These are phyloP conservation scores for Pemphredon lugubris DNA, from an alignment of 2,888 invertebrate species.

Conservation along the genomic window DNA sequence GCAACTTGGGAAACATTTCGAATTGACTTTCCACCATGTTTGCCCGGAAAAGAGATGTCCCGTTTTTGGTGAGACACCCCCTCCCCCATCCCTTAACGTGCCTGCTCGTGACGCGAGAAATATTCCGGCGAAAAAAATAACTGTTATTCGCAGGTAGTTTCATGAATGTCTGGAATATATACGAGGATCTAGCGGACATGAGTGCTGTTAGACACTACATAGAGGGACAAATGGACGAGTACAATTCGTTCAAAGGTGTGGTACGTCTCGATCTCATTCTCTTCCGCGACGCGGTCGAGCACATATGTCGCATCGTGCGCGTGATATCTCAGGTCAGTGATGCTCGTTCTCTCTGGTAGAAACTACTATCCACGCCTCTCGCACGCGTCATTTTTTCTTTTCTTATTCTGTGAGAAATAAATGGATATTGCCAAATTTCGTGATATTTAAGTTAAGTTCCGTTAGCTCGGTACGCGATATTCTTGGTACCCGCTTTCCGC, in stretches of 20 bases:
- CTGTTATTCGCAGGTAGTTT: constrained; percentile 82
- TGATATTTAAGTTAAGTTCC: too few species aligned
- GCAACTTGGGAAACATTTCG: constrained; percentile 90
- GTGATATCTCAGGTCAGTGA: constrained; percentile 86
- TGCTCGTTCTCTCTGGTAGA: constrained; percentile 1
- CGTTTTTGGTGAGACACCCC: constrained; percentile 86
- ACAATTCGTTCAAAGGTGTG: constrained; percentile 90
- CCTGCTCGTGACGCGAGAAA: too few species aligned
- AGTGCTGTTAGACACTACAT: constrained; percentile 83
- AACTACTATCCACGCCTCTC: too few species aligned
- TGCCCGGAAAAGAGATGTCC: constrained; percentile 88
- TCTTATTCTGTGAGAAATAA: too few species aligned
- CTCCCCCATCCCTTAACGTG: too few species aligned
- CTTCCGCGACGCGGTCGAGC: constrained; percentile 93
- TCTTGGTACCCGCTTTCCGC: too few species aligned
- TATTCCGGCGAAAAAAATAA: not conserved
- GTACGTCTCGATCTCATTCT: constrained; percentile 91
- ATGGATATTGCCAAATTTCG: too few species aligned
- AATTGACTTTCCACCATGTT: constrained; percentile 89
- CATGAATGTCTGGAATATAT: constrained; percentile 88
- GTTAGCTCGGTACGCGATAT: too few species aligned
- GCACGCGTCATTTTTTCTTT: too few species aligned
- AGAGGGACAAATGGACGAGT: constrained; percentile 86
- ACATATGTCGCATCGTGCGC: constrained; percentile 90
- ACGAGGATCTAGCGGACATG: constrained; percentile 89